Conservation (phyloP, 2,797 vertebrate genomes). For the Merluccius polli region DNA sequence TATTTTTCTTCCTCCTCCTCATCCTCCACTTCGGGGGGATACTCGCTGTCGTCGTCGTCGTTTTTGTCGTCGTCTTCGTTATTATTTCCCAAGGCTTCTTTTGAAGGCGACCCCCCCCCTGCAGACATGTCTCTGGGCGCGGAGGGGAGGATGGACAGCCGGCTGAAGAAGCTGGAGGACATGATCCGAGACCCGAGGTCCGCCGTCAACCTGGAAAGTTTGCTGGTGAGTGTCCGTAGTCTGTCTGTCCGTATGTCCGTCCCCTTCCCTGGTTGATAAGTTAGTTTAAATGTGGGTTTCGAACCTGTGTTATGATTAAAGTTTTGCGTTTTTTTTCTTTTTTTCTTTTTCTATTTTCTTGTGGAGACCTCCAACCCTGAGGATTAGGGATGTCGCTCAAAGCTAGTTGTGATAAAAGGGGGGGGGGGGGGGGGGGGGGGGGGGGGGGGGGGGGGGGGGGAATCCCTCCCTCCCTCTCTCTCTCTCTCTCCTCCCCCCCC, state of each 20-base stretch:
- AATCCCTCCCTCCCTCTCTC: too few species aligned
- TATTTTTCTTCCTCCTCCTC: too few species aligned
- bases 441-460: too few species aligned
- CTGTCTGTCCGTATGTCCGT: too few species aligned
- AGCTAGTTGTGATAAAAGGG: background rate
- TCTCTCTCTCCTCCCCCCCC: too few species aligned
- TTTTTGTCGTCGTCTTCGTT: too few species aligned
- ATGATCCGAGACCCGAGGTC: conserved; percentile 75
- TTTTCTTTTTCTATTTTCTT: background rate
- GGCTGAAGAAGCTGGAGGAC: conserved; percentile 76
- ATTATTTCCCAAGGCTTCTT: background rate
- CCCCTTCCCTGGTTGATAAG: too few species aligned
- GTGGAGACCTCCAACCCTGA: background rate
- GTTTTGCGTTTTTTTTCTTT: too few species aligned
- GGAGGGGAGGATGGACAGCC: conserved; percentile 77
- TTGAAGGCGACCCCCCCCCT: background rate
- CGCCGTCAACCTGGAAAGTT: conserved; percentile 80
- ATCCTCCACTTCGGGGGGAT: too few species aligned
- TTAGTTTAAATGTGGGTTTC: too few species aligned
- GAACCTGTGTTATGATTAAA: background rate
- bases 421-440: too few species aligned
- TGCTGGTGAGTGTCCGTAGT: conserved; percentile 75
- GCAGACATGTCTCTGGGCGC: conserved; percentile 73
- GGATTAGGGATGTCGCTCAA: background rate
- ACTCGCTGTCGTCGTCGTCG: too few species aligned